Evolutionary conservation across 2,797 vertebrate species (phyloP).

Genomic region (Onychomys torridus): DNA sequence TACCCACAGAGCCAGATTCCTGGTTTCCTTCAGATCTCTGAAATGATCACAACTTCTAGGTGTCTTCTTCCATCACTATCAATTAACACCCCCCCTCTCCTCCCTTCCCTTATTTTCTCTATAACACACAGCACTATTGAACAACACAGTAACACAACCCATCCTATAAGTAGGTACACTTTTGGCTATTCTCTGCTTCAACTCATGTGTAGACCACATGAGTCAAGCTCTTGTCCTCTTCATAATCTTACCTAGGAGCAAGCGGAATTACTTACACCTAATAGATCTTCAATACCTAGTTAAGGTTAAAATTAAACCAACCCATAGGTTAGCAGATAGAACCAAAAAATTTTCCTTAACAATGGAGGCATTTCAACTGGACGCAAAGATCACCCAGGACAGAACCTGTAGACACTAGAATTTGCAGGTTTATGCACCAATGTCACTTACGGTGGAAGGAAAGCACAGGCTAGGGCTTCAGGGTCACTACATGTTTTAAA

Average conservation of each 20-base stretch:
- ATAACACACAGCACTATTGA: neutral
- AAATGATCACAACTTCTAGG: neutral
- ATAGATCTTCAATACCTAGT: neutral
- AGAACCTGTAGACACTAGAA: neutral
- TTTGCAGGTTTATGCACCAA: neutral
- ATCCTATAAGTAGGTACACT: neutral
- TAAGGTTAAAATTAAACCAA: neutral
- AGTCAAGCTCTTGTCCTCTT: neutral
- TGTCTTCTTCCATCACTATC: neutral
- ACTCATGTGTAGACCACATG: neutral
- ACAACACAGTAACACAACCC: neutral
- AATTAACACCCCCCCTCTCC: neutral
- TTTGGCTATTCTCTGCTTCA: neutral
- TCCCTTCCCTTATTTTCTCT: neutral
- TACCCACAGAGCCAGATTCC: neutral
- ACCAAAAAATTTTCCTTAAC: neutral
- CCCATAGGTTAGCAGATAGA: neutral
- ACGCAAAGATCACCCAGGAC: neutral
- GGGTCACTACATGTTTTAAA: constrained; percentile 96
- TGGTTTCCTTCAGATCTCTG: neutral
- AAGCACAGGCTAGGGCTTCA: constrained; percentile 93
- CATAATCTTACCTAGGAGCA: neutral
- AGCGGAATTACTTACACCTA: neutral
- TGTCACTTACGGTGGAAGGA: constrained; percentile 95
- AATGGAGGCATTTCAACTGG: neutral